Evolutionary conservation across 2,888 invertebrate species (phyloP).

Genomic region (Pachliopta kotzebuea): DNA sequence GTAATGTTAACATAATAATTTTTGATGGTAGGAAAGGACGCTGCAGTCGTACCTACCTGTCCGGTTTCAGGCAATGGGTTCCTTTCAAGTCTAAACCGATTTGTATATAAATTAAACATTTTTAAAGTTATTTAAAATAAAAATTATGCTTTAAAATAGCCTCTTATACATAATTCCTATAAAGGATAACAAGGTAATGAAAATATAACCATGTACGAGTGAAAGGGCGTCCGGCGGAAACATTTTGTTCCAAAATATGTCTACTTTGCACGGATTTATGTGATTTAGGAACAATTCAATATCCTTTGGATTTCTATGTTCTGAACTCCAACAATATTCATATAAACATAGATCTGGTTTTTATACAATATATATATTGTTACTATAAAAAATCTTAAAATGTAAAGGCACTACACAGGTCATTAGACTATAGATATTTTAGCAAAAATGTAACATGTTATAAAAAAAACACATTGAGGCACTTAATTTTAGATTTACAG

Average conservation of each 20-base stretch:
- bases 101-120: too few species aligned
- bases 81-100: too few species aligned
- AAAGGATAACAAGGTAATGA: background rate
- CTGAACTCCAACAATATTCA: constrained; percentile 10
- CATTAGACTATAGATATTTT: constrained; percentile 11
- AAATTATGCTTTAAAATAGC: too few species aligned
- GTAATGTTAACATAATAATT: too few species aligned
- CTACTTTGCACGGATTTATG: constrained; percentile 5
- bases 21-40: too few species aligned
- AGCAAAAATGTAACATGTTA: constrained; percentile 5
- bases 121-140: too few species aligned
- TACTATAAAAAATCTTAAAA: constrained; percentile 7
- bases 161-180: too few species aligned
- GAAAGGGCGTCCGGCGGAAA: background rate
- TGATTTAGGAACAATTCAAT: constrained; percentile 25
- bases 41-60: too few species aligned
- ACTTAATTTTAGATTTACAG: constrained; percentile 9
- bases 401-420: constrained; percentile 24
- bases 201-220: background rate
- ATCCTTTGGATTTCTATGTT: constrained; percentile 4
- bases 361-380: constrained; percentile 4
- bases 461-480: constrained; percentile 4
- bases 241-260: background rate
- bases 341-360: constrained; percentile 2
- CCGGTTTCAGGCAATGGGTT: too few species aligned